Evolutionary conservation across 2,888 invertebrate species (phyloP), one percentile per base, ranked within the genome.

Genomic region (Drosophila lacicola): DNA sequence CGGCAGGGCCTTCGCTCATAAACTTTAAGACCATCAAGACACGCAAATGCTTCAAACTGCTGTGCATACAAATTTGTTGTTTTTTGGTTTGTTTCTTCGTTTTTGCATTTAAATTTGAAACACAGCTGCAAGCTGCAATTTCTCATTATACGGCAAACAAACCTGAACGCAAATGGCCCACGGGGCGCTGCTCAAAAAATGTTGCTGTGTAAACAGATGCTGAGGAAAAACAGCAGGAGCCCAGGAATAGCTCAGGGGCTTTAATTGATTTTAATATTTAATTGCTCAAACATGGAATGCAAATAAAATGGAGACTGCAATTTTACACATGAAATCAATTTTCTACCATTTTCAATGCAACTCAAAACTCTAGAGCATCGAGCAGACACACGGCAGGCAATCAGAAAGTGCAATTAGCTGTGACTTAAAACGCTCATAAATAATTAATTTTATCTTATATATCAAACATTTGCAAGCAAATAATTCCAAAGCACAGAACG

Each of bases 261-360:
- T 84, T 83, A 83, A 83, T 88, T 88, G 87, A 73, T 78, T 83
- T 88, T 75, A 88, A 83, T 83, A 88, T 86, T 86, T 88, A 71
- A 83, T 82, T 88, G 60, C 46, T 46, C 55, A 64, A 82, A 77
- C 82, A 79, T 74, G 57, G 63, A 73, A 73, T 75, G 70, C 71
- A 82, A 88, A 82, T 69, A 67, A 72, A 79, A 51, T 54, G 51
- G 33, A 55, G 34, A 49, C 34, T 19, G 39, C 11, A 74, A 58
- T 60, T 70, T 63, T 25, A 54, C 21, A 68, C 66, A 63, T 34
- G 54, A 70, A 84, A 71, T 78, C 79, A 71, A 81, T 81, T 84
- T 82, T 45, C 44, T 39, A 55, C 11, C 42, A 46, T 33, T 44
- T 5, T n/a, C 46, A 14, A 58, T 55, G 41, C 19, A 56, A 47